Base-by-base conservation (phyloP, 2,113 vertebrate genomes). In the Cynoglossus semilaevis region DNA sequence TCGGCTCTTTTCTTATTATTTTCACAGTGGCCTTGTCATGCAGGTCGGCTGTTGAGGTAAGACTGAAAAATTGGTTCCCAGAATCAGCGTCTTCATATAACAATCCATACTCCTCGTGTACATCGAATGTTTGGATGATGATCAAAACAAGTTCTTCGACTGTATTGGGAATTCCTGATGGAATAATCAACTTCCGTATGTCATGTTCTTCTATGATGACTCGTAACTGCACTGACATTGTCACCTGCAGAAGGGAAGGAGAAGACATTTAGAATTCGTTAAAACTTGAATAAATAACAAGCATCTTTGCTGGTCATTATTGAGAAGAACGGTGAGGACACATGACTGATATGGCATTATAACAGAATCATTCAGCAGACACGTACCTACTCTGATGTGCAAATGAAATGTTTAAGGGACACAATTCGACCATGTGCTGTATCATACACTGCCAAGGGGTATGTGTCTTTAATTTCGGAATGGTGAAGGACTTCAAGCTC, bases 21-120 rank as follows among this genome's bases (percentile, higher is more conserved):
- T 44, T 58, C 7, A 45, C 12, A 46, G 47, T 67, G 40, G 47
- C 53, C 63, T 67, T 58, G 41, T 67, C 54, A 13, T 57, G 4
- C 47, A 67, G 12, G 52, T 65, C 63, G 57, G 52, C 45, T 35
- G 52, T 50, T 57, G 63, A 65, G 49, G 16, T 37, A 9, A 37
- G 36, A 37, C 36, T 37, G 36, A 37, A 37, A 37, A 37, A 37
- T 9, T 37, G 36, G 10, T 16, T 43, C 11, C 14, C 45, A n/a
- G n/a, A 63, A 2, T 63, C 60, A 37, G 37, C 53, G 50, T 53
- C 60, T 65, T 35, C 3, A 7, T 50, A 57, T 35, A 77, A 15
- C 15, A n/a, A 2, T 43, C 14, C 42, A 5, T n/a, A n/a, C 15
- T n/a, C 9, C 42, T 8, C 8, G n/a, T n/a, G 6, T 43, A 11